These are phyloP conservation scores for Garra rufa DNA, from an alignment of 2,113 vertebrate species.

Conservation along the genomic window DNA sequence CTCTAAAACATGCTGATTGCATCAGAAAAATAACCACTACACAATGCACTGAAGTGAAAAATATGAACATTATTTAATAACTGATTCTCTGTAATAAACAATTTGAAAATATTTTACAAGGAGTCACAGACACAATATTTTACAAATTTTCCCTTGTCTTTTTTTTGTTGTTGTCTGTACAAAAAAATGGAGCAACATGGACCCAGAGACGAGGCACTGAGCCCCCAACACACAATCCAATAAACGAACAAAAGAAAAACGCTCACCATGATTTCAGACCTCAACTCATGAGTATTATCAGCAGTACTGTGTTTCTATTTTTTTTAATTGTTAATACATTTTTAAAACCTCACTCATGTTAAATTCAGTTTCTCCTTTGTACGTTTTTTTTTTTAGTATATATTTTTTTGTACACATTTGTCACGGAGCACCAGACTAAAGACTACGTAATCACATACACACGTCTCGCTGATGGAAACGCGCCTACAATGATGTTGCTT, in stretches of 20 bases:
- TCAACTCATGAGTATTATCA: constrained; percentile 73
- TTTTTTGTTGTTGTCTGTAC: constrained; percentile 87
- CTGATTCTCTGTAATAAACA: constrained; percentile 99
- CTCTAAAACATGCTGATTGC: neutral
- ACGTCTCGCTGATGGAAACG: constrained; percentile 86
- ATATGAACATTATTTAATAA: constrained; percentile 99
- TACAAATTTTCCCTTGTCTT: constrained; percentile 92
- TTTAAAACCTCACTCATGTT: constrained; percentile 74
- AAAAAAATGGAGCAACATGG: constrained; percentile 87
- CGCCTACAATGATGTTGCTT: constrained; percentile 85
- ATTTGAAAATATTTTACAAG: constrained; percentile 99
- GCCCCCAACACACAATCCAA: constrained; percentile 70
- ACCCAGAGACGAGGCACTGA: constrained; percentile 73
- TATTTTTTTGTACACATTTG: constrained; percentile 75
- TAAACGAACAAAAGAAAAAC: constrained; percentile 63
- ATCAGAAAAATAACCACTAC: constrained; percentile 60
- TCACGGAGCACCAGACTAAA: constrained; percentile 96
- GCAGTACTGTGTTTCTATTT: constrained; percentile 76
- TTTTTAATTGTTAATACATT: constrained; percentile 50
- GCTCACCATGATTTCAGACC: constrained; percentile 74
- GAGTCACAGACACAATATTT: constrained; percentile 99
- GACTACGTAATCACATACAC: constrained; percentile 97
- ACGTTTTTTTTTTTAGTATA: constrained; percentile 64
- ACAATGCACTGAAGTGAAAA: constrained; percentile 93
- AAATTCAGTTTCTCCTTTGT: constrained; percentile 68